phyloP scores from a whole-genome alignment of 2,113 vertebrate genomes.

The Furnarius figulus region DNA sequence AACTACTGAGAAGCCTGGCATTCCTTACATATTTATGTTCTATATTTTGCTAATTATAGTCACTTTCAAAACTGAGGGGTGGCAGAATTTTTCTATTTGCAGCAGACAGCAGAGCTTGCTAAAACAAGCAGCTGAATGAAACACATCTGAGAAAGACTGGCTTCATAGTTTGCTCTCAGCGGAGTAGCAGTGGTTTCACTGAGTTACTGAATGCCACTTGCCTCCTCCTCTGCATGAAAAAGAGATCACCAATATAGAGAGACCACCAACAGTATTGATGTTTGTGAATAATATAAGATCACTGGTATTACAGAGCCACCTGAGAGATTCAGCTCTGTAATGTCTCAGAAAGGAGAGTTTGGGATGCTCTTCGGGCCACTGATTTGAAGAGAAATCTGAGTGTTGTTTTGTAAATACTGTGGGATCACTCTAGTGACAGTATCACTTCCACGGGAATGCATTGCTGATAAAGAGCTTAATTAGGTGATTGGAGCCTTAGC shows the following conservation, averaged over 20 bases:
- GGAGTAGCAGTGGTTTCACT: not conserved
- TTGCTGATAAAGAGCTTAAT: slow-evolving; percentile 13
- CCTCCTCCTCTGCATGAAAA: not conserved
- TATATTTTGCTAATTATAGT: not conserved
- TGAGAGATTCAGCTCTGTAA: not conserved
- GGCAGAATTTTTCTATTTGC: not conserved
- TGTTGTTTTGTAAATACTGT: slow-evolving; percentile 20
- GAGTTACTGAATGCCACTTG: not conserved
- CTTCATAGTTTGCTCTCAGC: not conserved
- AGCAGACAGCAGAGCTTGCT: not conserved
- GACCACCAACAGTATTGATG: not conserved
- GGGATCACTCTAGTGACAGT: not conserved
- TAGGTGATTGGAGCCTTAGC: not conserved
- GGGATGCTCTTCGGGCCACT: not conserved
- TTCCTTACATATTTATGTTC: not conserved
- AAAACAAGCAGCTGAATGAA: not conserved
- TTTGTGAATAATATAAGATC: not conserved
- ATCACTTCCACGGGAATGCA: not conserved
- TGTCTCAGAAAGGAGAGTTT: not conserved
- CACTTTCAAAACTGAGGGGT: not conserved
- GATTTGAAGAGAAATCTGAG: not conserved
- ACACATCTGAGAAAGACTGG: not conserved
- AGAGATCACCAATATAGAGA: not conserved
- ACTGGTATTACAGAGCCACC: not conserved
- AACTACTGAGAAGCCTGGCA: not conserved